These are phyloP conservation scores for Ecliptopera silaceata DNA, from an alignment of 2,888 invertebrate species.

Conservation along the genomic window DNA sequence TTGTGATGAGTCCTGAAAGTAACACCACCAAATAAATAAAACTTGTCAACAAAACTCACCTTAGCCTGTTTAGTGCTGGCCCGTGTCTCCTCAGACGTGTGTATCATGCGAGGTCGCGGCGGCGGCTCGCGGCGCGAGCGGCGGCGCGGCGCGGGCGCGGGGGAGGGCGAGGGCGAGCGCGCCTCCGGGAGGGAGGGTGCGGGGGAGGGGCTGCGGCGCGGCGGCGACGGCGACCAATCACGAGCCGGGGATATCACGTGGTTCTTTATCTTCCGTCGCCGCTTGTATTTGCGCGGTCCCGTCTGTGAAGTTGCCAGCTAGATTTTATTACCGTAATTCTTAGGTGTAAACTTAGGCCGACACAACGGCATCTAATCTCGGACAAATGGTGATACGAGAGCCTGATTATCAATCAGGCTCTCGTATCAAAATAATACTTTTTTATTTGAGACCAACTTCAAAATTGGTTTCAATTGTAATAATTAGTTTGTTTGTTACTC, in stretches of 20 bases:
- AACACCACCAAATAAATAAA: not conserved
- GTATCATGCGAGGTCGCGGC: constrained; percentile 88
- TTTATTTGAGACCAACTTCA: too few species aligned
- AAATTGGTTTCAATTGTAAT: too few species aligned
- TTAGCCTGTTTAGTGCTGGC: constrained; percentile 86
- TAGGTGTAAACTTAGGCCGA: too few species aligned
- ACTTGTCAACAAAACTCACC: constrained; percentile 3
- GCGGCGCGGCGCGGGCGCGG: constrained; percentile 36
- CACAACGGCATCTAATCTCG: too few species aligned
- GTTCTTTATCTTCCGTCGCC: constrained; percentile 88
- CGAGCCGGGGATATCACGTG: constrained; percentile 44
- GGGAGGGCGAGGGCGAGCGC: constrained; percentile 38
- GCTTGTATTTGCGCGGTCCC: constrained; percentile 91
- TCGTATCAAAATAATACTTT: too few species aligned
- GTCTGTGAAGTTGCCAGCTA: constrained; percentile 63
- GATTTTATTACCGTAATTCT: too few species aligned
- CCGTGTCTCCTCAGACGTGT: constrained; percentile 84
- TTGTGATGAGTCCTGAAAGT: too few species aligned
- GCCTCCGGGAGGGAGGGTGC: constrained; percentile 42
- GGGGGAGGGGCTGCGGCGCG: constrained; percentile 69
- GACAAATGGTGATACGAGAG: too few species aligned
- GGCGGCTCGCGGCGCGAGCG: constrained; percentile 62
- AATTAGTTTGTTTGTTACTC: too few species aligned
- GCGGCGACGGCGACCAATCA: constrained; percentile 62
- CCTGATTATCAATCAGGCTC: too few species aligned